These are phyloP conservation scores for Phainopepla nitens DNA, from an alignment of 2,113 vertebrate genomes.

Conservation along the genomic window DNA sequence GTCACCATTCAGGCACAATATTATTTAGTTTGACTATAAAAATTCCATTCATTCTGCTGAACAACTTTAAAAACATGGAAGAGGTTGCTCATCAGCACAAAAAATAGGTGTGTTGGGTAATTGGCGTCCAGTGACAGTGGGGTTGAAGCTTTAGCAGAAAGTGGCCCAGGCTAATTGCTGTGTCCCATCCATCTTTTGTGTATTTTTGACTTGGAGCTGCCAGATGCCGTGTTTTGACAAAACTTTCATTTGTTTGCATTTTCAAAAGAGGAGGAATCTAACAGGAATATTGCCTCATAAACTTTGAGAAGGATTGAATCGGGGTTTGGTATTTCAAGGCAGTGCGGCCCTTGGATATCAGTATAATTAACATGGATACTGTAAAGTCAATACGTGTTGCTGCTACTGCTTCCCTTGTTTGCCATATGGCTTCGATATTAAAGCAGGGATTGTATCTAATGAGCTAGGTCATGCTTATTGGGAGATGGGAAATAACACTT, in stretches of 20 bases:
- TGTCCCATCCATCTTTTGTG: background rate
- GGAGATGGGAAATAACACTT: background rate
- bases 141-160: background rate
- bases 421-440: constrained; percentile 17
- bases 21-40: background rate
- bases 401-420: constrained; percentile 31
- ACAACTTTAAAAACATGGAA: background rate
- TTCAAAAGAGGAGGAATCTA: background rate
- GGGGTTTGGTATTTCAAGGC: background rate
- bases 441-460: background rate
- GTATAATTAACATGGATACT: background rate
- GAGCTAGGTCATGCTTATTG: background rate
- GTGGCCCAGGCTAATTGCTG: background rate
- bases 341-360: background rate
- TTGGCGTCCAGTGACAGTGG: background rate
- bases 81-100: background rate
- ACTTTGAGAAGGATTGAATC: background rate
- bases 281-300: background rate
- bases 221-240: background rate
- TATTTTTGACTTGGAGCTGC: background rate
- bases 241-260: background rate
- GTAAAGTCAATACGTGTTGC: background rate
- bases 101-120: background rate
- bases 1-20: background rate
- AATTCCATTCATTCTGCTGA: background rate